Evolutionary conservation across 2,113 vertebrate species (phyloP).

Genomic region (Zapus hudsonius): DNA sequence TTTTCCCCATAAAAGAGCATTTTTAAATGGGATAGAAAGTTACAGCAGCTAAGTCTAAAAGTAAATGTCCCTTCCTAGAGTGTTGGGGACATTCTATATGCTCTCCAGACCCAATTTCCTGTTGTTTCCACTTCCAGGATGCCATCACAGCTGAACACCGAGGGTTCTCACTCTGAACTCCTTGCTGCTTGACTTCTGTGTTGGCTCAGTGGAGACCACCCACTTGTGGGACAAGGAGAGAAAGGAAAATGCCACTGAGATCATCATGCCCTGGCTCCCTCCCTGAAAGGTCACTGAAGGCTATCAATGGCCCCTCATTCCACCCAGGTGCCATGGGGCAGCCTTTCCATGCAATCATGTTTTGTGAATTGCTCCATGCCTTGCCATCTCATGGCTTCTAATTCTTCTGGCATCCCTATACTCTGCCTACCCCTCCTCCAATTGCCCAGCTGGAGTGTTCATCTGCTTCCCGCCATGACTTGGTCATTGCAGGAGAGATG

Average conservation of each 20-base stretch:
- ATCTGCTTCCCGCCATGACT: background rate
- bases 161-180: background rate
- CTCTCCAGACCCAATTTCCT: background rate
- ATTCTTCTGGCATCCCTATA: background rate
- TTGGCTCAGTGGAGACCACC: background rate
- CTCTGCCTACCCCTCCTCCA: background rate
- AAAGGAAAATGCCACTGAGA: background rate
- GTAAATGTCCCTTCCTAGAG: background rate
- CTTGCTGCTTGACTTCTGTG: background rate
- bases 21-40: slow-evolving; percentile 8
- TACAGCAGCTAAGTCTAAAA: slow-evolving; percentile 17
- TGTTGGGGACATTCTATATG: background rate
- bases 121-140: background rate
- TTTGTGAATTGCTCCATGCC: background rate
- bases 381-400: background rate
- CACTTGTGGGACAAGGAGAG: background rate
- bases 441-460: background rate
- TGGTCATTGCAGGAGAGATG: background rate
- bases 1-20: background rate
- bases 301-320: background rate
- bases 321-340: background rate
- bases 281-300: background rate
- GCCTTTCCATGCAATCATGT: background rate
- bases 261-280: background rate
- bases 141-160: background rate